Conservation (phyloP, 30 jellyfish, hydroid and myxozoan genomes). For the Hydractinia echinata region DNA sequence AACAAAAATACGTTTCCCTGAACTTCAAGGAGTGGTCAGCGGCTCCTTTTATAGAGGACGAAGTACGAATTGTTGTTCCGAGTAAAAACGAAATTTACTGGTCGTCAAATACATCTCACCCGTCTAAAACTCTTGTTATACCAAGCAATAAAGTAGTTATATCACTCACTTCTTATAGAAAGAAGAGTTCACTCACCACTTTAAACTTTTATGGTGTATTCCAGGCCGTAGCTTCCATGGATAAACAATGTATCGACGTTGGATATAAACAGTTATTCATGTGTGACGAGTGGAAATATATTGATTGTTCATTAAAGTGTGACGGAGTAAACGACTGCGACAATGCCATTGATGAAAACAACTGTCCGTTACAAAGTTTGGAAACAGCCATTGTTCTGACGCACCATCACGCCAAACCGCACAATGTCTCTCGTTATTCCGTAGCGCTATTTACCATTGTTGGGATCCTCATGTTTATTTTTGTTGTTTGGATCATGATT, state of each 20-base stretch:
- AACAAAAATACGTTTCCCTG: constrained; percentile 34
- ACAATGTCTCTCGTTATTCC: neutral
- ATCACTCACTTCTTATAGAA: constrained; percentile 9
- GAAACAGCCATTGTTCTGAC: constrained; percentile 16
- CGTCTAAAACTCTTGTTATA: constrained; percentile 9
- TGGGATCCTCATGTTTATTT: neutral
- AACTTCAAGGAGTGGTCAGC: constrained; percentile 29
- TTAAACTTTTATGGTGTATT: constrained; percentile 42
- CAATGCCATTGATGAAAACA: constrained; percentile 54
- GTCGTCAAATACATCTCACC: constrained; percentile 8
- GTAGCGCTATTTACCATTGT: neutral
- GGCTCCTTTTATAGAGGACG: neutral
- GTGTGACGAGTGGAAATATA: constrained; percentile 72
- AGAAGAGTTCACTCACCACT: constrained; percentile 16
- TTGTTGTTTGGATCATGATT: neutral
- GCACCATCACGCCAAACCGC: neutral
- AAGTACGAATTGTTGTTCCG: constrained; percentile 2
- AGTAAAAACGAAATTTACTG: constrained; percentile 3
- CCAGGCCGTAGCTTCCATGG: constrained; percentile 43
- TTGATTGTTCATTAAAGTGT: constrained; percentile 64
- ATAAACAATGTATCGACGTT: constrained; percentile 43
- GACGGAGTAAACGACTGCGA: constrained; percentile 79
- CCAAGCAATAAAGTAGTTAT: constrained; percentile 28
- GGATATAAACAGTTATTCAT: constrained; percentile 46
- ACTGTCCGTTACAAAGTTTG: constrained; percentile 25